These are phyloP conservation scores for Chaetophractus vellerosus DNA, from an alignment of 2,797 vertebrate species.

Conservation along the genomic window DNA sequence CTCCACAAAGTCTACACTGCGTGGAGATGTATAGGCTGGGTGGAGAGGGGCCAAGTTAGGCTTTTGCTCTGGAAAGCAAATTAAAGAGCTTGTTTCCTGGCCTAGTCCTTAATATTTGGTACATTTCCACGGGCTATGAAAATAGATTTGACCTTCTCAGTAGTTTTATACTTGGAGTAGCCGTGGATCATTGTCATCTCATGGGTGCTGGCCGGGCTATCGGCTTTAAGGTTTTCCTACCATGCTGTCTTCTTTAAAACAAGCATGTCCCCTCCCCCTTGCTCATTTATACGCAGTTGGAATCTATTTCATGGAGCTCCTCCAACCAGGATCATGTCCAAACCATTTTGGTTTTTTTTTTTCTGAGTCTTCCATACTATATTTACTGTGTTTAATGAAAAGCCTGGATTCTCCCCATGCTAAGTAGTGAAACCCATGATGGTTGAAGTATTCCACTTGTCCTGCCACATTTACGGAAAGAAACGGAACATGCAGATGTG, in stretches of 20 bases:
- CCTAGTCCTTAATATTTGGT: conserved; percentile 85
- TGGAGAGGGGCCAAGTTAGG: conserved; percentile 90
- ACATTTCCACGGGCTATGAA: conserved; percentile 79
- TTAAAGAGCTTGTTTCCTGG: conserved; percentile 87
- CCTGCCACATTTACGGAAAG: conserved; percentile 83
- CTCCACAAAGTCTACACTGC: conserved; percentile 90
- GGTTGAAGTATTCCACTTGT: conserved; percentile 74
- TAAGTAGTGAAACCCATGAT: conserved; percentile 86
- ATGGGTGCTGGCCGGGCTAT: conserved; percentile 80
- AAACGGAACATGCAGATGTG: conserved; percentile 85
- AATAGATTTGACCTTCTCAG: conserved; percentile 80
- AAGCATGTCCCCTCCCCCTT: conserved; percentile 53
- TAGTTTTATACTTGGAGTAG: conserved; percentile 73
- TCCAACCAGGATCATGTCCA: conserved; percentile 90
- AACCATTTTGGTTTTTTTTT: conserved; percentile 86
- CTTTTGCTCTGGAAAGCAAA: conserved; percentile 87
- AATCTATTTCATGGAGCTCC: conserved; percentile 90
- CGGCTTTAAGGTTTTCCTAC: conserved; percentile 74
- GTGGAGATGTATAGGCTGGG: conserved; percentile 87
- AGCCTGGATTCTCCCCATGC: conserved; percentile 85
- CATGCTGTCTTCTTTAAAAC: conserved; percentile 79
- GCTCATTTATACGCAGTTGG: conserved; percentile 89
- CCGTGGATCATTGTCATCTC: conserved; percentile 83
- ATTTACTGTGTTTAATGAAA: conserved; percentile 89
- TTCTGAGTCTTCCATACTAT: conserved; percentile 86